Conservation (phyloP, 53 echinoderm and acorn worm genomes). For the Crossaster papposus region DNA sequence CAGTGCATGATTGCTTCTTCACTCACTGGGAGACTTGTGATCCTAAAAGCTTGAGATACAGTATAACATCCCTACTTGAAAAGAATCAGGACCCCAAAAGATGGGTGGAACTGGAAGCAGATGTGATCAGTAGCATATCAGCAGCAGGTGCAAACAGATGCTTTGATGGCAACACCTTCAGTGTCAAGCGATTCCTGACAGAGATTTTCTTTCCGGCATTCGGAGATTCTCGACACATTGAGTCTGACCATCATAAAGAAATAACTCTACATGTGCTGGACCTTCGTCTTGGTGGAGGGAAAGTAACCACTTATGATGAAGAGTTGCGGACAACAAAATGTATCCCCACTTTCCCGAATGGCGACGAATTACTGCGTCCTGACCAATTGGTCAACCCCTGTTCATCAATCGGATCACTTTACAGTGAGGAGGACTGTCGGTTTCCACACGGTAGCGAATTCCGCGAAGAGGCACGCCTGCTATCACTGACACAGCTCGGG, state of each 20-base stretch:
- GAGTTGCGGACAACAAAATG: slow-evolving; percentile 18
- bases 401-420: slow-evolving; percentile 32
- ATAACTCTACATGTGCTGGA: slow-evolving; percentile 53
- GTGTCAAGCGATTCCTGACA: slow-evolving; percentile 13
- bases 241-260: neutral
- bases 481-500: slow-evolving; percentile 53
- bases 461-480: slow-evolving; percentile 22
- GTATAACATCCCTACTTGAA: slow-evolving; percentile 15
- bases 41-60: neutral
- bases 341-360: slow-evolving; percentile 52
- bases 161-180: slow-evolving; percentile 46
- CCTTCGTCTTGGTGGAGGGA: slow-evolving; percentile 25
- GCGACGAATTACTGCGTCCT: slow-evolving; percentile 26
- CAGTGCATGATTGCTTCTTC: slow-evolving; percentile 47
- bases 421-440: slow-evolving; percentile 39
- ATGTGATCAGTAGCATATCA: slow-evolving; percentile 31
- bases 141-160: slow-evolving; percentile 8
- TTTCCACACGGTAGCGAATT: slow-evolving; percentile 59
- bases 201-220: slow-evolving; percentile 45
- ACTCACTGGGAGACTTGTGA: neutral
- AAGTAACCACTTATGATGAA: slow-evolving; percentile 8
- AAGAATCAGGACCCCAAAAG: slow-evolving; percentile 17
- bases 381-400: slow-evolving; percentile 36
- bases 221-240: neutral
- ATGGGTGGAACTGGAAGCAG: slow-evolving; percentile 35